These are phyloP conservation scores for Drosophila falleni DNA, from an alignment of 2,888 invertebrate species.

Conservation along the genomic window DNA sequence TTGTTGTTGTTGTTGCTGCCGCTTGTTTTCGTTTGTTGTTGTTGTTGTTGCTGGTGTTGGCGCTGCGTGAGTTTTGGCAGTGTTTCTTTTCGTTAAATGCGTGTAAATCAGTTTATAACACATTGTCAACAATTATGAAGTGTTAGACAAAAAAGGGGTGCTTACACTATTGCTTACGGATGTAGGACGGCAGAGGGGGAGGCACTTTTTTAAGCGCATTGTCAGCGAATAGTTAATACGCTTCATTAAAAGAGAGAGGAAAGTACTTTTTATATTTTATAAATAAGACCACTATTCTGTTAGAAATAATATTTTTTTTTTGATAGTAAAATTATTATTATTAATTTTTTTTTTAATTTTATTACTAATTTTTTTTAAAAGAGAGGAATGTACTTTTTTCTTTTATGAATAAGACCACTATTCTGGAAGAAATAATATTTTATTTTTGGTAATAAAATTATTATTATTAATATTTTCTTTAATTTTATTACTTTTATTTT, in stretches of 20 bases:
- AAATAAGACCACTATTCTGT: too few species aligned
- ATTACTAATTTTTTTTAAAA: too few species aligned
- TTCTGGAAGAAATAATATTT: too few species aligned
- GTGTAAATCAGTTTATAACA: slow-evolving; percentile 81
- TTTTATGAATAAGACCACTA: too few species aligned
- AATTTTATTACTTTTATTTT: too few species aligned
- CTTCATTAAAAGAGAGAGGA: background rate
- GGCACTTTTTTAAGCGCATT: background rate
- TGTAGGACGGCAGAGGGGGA: background rate
- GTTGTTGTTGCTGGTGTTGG: slow-evolving; percentile 64
- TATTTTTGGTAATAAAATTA: too few species aligned
- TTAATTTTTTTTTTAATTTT: too few species aligned
- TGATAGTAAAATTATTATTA: too few species aligned
- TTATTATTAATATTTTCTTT: too few species aligned
- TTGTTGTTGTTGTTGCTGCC: slow-evolving; percentile 35
- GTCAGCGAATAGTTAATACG: slow-evolving; percentile 7
- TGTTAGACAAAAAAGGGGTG: slow-evolving; percentile 57
- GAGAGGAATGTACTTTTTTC: too few species aligned
- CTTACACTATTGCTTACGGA: background rate
- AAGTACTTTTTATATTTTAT: too few species aligned
- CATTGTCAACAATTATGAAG: slow-evolving; percentile 80
- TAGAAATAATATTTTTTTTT: too few species aligned
- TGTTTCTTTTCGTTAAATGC: slow-evolving; percentile 77
- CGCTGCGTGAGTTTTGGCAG: slow-evolving; percentile 79
- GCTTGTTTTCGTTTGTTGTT: slow-evolving; percentile 34